Conservation (phyloP, 2,888 invertebrate species). For the Sialis lutaria region DNA sequence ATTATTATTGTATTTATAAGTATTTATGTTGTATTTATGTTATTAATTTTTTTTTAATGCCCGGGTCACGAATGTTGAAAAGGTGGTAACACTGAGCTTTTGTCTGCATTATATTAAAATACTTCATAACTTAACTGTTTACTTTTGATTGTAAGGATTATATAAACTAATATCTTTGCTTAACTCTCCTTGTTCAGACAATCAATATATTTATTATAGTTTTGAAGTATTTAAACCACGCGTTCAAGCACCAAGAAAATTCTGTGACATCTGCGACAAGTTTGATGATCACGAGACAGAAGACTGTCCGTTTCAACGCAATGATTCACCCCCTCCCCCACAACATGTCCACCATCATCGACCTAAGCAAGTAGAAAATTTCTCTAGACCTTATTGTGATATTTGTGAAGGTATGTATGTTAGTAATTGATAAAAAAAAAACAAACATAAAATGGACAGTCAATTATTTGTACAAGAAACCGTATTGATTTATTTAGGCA, state of each 20-base stretch:
- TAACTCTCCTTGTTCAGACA: too few species aligned
- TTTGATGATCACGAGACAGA: conserved; percentile 96
- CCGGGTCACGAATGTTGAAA: too few species aligned
- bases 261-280: conserved; percentile 95
- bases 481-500: not conserved
- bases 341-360: not conserved
- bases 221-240: conserved; percentile 19
- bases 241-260: conserved; percentile 56
- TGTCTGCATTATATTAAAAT: too few species aligned
- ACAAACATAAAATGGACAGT: not conserved
- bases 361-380: conserved; percentile 20
- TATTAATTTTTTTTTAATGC: too few species aligned
- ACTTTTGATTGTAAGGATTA: too few species aligned
- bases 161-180: too few species aligned
- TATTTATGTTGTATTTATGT: too few species aligned
- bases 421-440: not conserved
- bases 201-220: not conserved
- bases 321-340: conserved; percentile 28
- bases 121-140: too few species aligned
- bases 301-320: conserved; percentile 80
- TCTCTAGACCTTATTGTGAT: conserved; percentile 72
- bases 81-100: too few species aligned
- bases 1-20: too few species aligned
- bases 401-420: conserved; percentile 64
- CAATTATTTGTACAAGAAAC: not conserved